Percentiles rank a stretch among this genome's conserved stretches.
Evolutionary conservation across 2,888 invertebrate genomes (phyloP).

Genomic region (Phragmatobia fuliginosa): DNA sequence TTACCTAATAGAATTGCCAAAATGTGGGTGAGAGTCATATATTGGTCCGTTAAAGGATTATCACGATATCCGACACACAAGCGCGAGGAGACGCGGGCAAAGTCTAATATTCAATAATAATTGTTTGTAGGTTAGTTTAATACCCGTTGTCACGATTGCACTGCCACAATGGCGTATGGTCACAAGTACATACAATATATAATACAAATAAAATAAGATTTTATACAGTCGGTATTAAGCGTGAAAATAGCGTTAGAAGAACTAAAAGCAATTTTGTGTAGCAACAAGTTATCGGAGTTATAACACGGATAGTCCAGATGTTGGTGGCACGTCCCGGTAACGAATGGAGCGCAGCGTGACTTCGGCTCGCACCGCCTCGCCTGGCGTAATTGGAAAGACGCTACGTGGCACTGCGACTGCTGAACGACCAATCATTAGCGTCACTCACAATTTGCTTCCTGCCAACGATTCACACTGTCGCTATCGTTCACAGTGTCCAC

Average conservation of each 20-base stretch:
- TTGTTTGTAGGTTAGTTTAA: too few species aligned
- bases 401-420: constrained; percentile 66
- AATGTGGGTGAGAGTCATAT: too few species aligned
- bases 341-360: constrained; percentile 81
- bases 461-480: constrained; percentile 54
- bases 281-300: constrained; percentile 73
- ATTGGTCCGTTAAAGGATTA: too few species aligned
- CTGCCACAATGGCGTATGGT: too few species aligned
- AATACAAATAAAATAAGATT: neutral
- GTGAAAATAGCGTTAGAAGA: constrained; percentile 31
- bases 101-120: too few species aligned
- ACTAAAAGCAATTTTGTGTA: constrained; percentile 57
- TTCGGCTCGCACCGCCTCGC: constrained; percentile 59
- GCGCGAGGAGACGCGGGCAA: too few species aligned
- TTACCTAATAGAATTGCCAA: too few species aligned
- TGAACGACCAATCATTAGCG: constrained; percentile 83
- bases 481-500: constrained; percentile 48
- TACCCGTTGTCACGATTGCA: too few species aligned
- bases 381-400: constrained; percentile 78
- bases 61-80: too few species aligned
- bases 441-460: constrained; percentile 80
- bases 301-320: constrained; percentile 72
- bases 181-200: too few species aligned
- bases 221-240: neutral
- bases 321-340: constrained; percentile 79